Evolutionary conservation across 2,888 invertebrate genomes (phyloP), one percentile per base, ranked within the genome.

Genomic region (Heliconius charithonia): DNA sequence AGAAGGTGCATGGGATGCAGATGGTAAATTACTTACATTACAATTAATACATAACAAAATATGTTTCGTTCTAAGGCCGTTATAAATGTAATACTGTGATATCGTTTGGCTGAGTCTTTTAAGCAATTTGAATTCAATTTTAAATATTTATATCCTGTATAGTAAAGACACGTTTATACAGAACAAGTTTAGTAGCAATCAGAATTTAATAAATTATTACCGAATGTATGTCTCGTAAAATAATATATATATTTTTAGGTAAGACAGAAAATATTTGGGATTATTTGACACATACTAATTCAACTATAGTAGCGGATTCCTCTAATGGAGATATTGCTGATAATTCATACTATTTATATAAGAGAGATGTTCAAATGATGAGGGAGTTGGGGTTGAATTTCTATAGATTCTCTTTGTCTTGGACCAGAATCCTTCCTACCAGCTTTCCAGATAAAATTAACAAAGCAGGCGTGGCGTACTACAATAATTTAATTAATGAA

Each of bases 251-350:
- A 72, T 16, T 66, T 74, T 13, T 79, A 93, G 96, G 95, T 29
- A 96, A 96, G 87, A 89, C 95, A 1, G 93, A 94, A 89, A 96
- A 93, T 78, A 96, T 96, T 80, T 97, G 96, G 97, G 97, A 97
- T n/a, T n/a, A 87, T 77, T 87, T 96, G 83, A 94, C 95, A 1
- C 96, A 96, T 66, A 83, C 77, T 16, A 69, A 84, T 4, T 88
- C 95, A 0, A 95, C 95, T 32, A 89, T 91, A 66, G 94, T 96
- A 32, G 86, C 77, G 3, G 95, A 96, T 83, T 85, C 91, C 29
- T 93, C 95, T n/a, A 96, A 94, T 78, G 96, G 95, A 0, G 96
- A 96, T 83, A 87, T 96, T 4, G 94, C 96, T 0, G 92, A 95
- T 69, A 95, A 97, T 83, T 95, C 95, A 25, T 96, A 96, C 85